phyloP scores from a whole-genome alignment of 2,113 vertebrate genomes.

The Lophius piscatorius region DNA sequence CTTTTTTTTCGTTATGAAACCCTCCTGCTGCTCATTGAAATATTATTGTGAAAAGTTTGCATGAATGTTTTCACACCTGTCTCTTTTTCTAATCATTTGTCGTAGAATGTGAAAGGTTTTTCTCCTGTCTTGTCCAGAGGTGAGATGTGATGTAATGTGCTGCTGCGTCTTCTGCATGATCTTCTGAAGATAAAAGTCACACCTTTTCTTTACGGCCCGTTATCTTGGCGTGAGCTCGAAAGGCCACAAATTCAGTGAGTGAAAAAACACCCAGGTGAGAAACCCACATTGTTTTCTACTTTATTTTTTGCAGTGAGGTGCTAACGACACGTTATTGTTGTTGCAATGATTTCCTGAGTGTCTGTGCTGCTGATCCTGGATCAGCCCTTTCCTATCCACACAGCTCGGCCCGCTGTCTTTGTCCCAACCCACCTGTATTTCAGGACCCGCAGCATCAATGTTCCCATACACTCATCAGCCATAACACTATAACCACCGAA shows the following conservation, averaged over 20 bases:
- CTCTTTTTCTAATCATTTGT: too few species aligned
- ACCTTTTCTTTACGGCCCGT: conserved; percentile 40
- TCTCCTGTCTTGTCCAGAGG: background rate
- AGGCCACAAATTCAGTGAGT: conserved; percentile 6
- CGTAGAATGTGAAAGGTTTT: background rate
- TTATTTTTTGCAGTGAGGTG: background rate
- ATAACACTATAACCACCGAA: too few species aligned
- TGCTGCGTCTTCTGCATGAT: conserved; percentile 2
- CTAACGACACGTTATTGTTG: background rate
- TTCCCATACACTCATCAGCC: too few species aligned
- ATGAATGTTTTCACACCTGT: background rate
- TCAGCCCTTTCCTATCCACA: conserved; percentile 3
- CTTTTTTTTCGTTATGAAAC: too few species aligned
- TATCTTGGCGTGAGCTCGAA: conserved; percentile 31
- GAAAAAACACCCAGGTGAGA: conserved; percentile 15
- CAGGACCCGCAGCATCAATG: conserved; percentile 30
- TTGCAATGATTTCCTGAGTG: conserved; percentile 18
- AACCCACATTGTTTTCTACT: rapidly evolving
- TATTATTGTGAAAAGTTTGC: too few species aligned
- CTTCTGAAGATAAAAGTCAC: conserved; percentile 58
- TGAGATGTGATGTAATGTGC: conserved; percentile 29
- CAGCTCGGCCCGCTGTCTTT: conserved; percentile 51
- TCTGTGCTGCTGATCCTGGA: conserved; percentile 34
- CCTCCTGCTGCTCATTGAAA: too few species aligned
- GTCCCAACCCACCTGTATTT: conserved; percentile 50